These are phyloP conservation scores for Eurytemora carolleeae DNA, from an alignment of 1,140 invertebrate genomes.

Conservation along the genomic window DNA sequence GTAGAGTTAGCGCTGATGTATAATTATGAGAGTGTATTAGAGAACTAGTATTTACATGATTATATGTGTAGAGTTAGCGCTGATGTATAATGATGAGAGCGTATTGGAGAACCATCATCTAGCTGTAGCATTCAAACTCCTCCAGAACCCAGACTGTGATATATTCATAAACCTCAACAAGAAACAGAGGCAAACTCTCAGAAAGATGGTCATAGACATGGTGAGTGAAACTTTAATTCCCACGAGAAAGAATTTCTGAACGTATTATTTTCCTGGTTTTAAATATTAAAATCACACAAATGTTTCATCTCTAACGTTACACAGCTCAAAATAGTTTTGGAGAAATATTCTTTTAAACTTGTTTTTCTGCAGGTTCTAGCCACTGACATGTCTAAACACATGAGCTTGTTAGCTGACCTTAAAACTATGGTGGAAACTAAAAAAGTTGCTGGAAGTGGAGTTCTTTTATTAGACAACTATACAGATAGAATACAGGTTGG, in stretches of 20 bases:
- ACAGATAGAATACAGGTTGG: constrained; percentile 77
- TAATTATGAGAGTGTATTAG: too few species aligned
- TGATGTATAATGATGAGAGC: constrained; percentile 99
- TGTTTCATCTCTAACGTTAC: too few species aligned
- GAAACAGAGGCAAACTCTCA: constrained; percentile 83
- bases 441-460: constrained; percentile 88
- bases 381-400: constrained; percentile 99
- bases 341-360: too few species aligned
- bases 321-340: too few species aligned
- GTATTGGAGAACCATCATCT: constrained; percentile 96
- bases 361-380: constrained; percentile 42
- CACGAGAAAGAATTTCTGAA: too few species aligned
- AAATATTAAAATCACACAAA: too few species aligned
- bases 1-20: too few species aligned
- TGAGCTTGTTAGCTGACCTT: constrained; percentile 87
- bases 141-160: constrained; percentile 89
- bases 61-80: constrained; percentile 60
- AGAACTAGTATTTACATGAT: too few species aligned
- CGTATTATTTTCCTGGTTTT: too few species aligned
- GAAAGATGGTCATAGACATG: constrained; percentile 99
- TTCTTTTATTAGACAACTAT: constrained; percentile 91
- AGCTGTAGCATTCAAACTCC: constrained; percentile 87
- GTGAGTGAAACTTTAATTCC: too few species aligned
- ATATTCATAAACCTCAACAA: constrained; percentile 81
- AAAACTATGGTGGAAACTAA: constrained; percentile 99